Evolutionary conservation across 2,113 vertebrate genomes (phyloP).

Genomic region (Cryptomyrus ogoouensis): DNA sequence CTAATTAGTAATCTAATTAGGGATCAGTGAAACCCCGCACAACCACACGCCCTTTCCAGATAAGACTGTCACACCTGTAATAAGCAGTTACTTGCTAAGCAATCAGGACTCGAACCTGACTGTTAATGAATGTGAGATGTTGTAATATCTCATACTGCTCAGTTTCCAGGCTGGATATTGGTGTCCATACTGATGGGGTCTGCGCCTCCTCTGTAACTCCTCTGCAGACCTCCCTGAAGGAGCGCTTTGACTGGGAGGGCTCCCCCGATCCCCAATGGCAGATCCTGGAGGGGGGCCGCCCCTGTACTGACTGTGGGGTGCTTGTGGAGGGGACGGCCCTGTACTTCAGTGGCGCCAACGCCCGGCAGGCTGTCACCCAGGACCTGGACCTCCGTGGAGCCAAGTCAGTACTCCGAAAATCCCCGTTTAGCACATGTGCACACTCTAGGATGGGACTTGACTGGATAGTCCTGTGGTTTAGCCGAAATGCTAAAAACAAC

Average conservation of each 20-base stretch:
- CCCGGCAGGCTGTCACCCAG: slow-evolving; percentile 83
- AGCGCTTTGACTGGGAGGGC: slow-evolving; percentile 92
- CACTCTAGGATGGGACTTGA: neutral
- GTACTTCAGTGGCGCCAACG: slow-evolving; percentile 83
- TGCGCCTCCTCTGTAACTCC: neutral
- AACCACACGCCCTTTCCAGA: neutral
- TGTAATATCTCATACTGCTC: neutral
- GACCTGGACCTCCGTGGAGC: slow-evolving; percentile 91
- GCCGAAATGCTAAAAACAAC: neutral
- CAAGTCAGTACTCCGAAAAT: slow-evolving; percentile 70
- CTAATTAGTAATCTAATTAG: neutral
- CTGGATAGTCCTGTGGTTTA: neutral
- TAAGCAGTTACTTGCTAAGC: neutral
- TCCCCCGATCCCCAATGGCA: slow-evolving; percentile 83
- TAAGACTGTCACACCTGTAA: neutral
- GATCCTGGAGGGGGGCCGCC: slow-evolving; percentile 83
- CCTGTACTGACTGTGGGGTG: slow-evolving; percentile 87
- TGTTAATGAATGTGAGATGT: neutral
- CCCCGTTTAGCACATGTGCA: neutral
- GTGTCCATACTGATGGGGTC: neutral
- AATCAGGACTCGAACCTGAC: neutral
- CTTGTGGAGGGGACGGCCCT: slow-evolving; percentile 86
- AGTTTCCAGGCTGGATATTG: neutral
- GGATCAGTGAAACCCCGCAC: neutral
- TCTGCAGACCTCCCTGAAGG: slow-evolving; percentile 83